These are phyloP conservation scores for Lathronympha strigana DNA, from an alignment of 2,888 invertebrate genomes.

Conservation along the genomic window DNA sequence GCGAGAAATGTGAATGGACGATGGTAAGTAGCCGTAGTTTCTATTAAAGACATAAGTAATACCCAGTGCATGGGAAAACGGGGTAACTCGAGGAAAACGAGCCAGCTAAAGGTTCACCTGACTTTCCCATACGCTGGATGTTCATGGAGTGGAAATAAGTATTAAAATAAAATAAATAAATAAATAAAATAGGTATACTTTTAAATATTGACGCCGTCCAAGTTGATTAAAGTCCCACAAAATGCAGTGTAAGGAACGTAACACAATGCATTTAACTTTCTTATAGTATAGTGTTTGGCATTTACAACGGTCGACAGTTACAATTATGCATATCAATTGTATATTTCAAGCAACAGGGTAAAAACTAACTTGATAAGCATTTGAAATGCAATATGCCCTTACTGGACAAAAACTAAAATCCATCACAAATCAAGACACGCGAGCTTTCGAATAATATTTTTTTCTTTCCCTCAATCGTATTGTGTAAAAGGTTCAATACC, in stretches of 20 bases:
- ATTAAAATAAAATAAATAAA: not conserved
- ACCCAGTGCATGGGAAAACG: slow-evolving; percentile 19
- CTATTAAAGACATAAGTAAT: slow-evolving; percentile 12
- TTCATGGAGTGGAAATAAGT: not conserved
- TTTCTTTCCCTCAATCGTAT: slow-evolving; percentile 12
- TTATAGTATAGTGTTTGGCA: too few relatives aligned
- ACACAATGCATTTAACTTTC: too few relatives aligned
- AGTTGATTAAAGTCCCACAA: too few relatives aligned
- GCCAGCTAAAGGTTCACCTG: not conserved
- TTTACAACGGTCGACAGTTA: not conserved
- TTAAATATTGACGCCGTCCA: too few relatives aligned
- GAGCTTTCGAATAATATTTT: slow-evolving; percentile 6
- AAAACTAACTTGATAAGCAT: too few relatives aligned
- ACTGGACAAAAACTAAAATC: not conserved
- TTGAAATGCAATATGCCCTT: too few relatives aligned
- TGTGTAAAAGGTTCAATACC: slow-evolving; percentile 27
- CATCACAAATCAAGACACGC: slow-evolving; percentile 7
- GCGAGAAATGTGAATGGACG: slow-evolving; percentile 27
- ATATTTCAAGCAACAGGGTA: not conserved
- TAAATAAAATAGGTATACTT: not conserved
- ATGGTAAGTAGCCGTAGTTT: slow-evolving; percentile 9
- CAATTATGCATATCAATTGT: not conserved
- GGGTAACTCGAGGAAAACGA: slow-evolving; percentile 6
- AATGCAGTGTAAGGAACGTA: too few relatives aligned
- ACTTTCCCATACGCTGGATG: slow-evolving; percentile 11